Evolutionary conservation across 2,797 vertebrate genomes (phyloP).

Genomic region (Hephaestus fuliginosus): DNA sequence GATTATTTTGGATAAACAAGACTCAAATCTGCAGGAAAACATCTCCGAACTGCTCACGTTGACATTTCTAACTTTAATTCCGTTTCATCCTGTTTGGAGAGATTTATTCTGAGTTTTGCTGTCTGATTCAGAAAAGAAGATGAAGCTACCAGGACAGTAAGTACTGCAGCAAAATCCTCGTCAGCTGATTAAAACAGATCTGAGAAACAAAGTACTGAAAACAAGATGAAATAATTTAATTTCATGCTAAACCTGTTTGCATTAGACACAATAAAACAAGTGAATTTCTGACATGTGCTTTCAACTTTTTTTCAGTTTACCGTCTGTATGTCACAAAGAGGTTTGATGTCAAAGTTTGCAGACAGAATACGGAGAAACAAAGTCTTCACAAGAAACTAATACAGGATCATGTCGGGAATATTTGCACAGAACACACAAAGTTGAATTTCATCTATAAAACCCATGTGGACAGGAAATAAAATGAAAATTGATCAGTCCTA

Average conservation of each 20-base stretch:
- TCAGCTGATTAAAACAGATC: background rate
- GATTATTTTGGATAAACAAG: background rate
- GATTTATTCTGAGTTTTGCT: background rate
- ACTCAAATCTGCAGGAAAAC: no score
- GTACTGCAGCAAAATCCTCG: conserved; percentile 1
- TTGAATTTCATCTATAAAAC: background rate
- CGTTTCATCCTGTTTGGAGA: background rate
- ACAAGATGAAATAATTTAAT: background rate
- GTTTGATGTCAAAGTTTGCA: background rate
- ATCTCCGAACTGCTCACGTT: background rate
- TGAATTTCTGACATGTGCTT: background rate
- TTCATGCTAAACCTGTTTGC: background rate
- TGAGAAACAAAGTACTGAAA: background rate
- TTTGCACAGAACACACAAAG: background rate
- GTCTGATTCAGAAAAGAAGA: background rate
- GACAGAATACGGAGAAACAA: background rate
- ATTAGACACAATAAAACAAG: background rate
- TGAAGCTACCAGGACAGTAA: background rate
- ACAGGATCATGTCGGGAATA: background rate
- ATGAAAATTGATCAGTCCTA: background rate
- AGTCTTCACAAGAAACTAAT: conserved; percentile 14
- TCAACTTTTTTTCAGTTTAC: background rate
- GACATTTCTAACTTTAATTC: background rate
- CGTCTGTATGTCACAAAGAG: background rate
- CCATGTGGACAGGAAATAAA: background rate